Base-by-base conservation (phyloP, 2,113 vertebrate species). In the Bettongia penicillata region DNA sequence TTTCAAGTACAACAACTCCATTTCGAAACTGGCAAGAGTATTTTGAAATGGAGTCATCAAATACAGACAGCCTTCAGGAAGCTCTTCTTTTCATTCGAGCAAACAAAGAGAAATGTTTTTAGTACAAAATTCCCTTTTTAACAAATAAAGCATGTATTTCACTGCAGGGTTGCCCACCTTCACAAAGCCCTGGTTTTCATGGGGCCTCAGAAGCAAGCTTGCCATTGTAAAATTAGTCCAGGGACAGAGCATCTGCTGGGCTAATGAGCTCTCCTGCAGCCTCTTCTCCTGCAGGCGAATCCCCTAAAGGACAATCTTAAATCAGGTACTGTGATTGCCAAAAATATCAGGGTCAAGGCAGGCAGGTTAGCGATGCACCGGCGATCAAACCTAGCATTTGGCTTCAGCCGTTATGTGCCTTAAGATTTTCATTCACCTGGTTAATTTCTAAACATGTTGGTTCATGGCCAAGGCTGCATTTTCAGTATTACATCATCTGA, bases 211-310 rank as follows among this genome's bases (percentile, higher is more conserved):
- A 98, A 98, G 97, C 96, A 84, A 94, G 93, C 51, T 94, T 96
- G 94, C 97, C 97, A 97, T 89, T 96, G 97, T 97, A 93, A 91
- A 97, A 97, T 97, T 97, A 95, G 92, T 96, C 95, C 96, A 7
- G 57, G 97, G 97, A 97, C 53, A 94, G 94, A 97, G 91, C 93
- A 89, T 97, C 96, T 93, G 95, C 96, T 91, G 94, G 96, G 97
- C 97, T 98, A 98, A 99, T 97, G 98, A 99, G 98, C 96, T 96
- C 96, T 98, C 98, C 98, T 97, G 97, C 97, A 98, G 98, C 96
- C 97, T 98, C 96, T 95, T 97, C 97, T 98, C 96, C 97, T 43
- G 92, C 98, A 97, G 97, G 96, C 93, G 31, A 98, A 97, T 95
- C 95, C 97, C 97, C 95, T 84, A 94, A 98, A 98, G 95, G 90